phyloP scores from a whole-genome alignment of 2,888 invertebrate species.

The Oxyteleia sp. region DNA sequence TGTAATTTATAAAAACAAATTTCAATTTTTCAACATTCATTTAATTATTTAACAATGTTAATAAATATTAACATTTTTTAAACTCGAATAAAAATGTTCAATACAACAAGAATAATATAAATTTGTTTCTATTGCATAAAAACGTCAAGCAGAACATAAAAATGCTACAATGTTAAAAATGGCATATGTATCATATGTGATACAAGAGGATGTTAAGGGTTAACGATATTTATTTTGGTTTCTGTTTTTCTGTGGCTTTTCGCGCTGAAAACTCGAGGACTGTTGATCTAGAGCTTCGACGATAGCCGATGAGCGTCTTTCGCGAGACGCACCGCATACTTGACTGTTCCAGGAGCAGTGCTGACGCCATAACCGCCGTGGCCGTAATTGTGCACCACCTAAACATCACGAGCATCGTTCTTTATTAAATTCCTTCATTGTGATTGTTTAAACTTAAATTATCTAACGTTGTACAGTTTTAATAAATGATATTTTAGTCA shows the following conservation, averaged over 20 bases:
- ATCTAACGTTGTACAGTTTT: conserved; percentile 58
- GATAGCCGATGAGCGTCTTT: conserved; percentile 88
- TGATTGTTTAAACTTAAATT: conserved; percentile 49
- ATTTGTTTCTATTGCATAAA: too few species aligned
- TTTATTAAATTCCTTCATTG: conserved; percentile 35
- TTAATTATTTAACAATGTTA: too few species aligned
- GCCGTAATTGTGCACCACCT: conserved; percentile 96
- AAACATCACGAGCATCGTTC: conserved; percentile 18
- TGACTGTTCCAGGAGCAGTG: conserved; percentile 95
- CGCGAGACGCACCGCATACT: conserved; percentile 92
- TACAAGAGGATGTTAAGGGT: too few species aligned
- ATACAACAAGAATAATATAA: too few species aligned
- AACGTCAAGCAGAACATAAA: too few species aligned
- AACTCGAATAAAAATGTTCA: too few species aligned
- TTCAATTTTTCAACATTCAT: too few species aligned
- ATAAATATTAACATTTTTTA: too few species aligned
- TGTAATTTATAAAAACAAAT: too few species aligned
- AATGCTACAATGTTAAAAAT: too few species aligned
- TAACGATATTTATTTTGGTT: too few species aligned
- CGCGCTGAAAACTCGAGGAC: not conserved
- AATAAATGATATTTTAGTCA: conserved; percentile 65
- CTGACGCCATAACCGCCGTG: conserved; percentile 98
- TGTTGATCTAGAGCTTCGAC: conserved; percentile 56
- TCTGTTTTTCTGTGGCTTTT: not conserved
- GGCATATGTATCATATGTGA: too few species aligned